A percentile compares a stretch with the other conserved stretches of the same genome.
Evolutionary conservation across 2,888 invertebrate genomes (phyloP).

Genomic region (Abrostola tripartita): DNA sequence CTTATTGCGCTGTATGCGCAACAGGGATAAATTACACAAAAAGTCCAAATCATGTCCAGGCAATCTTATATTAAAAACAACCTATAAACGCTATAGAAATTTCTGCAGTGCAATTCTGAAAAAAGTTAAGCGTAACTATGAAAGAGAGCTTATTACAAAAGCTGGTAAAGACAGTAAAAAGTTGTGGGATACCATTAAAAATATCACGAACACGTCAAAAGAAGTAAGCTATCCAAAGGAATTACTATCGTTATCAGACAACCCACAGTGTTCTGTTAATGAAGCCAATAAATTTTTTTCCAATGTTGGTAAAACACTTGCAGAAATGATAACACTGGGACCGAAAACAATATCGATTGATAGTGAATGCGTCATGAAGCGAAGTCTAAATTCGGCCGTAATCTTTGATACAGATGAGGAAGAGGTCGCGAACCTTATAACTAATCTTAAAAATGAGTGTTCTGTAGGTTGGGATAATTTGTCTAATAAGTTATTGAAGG

Average conservation of each 20-base stretch:
- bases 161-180: slow-evolving; percentile 9
- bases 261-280: slow-evolving; percentile 1
- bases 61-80: not conserved
- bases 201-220: not conserved
- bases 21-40: slow-evolving; percentile 7
- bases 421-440: not conserved
- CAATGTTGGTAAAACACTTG: not conserved
- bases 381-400: not conserved
- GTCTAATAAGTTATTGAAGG: not conserved
- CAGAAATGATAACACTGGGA: not conserved
- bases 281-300: not conserved
- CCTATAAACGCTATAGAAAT: slow-evolving; percentile 2
- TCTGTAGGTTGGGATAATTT: not conserved
- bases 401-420: not conserved
- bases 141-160: not conserved
- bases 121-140: not conserved
- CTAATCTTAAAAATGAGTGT: not conserved
- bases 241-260: not conserved
- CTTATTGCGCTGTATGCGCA: slow-evolving; percentile 4
- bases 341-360: not conserved
- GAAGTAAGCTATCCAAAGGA: not conserved
- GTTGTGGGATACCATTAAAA: slow-evolving; percentile 2
- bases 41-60: not conserved
- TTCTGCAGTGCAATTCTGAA: slow-evolving; percentile 2
- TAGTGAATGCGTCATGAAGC: not conserved